Percentiles rank a stretch among this genome's conserved stretches.
phyloP scores from a whole-genome alignment of 1,140 invertebrate genomes.

The Globodera rostochiensis region DNA sequence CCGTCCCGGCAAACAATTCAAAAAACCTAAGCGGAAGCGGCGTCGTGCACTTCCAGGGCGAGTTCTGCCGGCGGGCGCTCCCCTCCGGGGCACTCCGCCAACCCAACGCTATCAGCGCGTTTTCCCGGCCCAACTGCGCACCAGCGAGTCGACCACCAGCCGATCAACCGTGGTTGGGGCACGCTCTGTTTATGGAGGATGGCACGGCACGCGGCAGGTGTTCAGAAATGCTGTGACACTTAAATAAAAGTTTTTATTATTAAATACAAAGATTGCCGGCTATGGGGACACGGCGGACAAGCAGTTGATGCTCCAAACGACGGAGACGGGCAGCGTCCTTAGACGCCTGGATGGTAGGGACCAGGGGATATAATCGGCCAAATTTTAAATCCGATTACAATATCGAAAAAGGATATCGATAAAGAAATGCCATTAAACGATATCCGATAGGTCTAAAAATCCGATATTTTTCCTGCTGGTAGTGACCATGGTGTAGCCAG shows the following conservation, averaged over 20 bases:
- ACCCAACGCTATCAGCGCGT: conserved; percentile 24
- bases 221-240: too few relatives aligned
- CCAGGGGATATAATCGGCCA: not conserved
- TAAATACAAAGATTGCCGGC: too few relatives aligned
- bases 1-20: conserved; percentile 72
- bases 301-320: conserved; percentile 14
- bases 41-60: not conserved
- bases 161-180: conserved; percentile 24
- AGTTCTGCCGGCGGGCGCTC: not conserved
- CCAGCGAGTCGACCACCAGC: conserved; percentile 31
- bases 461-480: too few relatives aligned
- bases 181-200: not conserved
- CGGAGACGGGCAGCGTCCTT: conserved; percentile 1
- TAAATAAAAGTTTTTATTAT: too few relatives aligned
- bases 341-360: not conserved
- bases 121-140: conserved; percentile 17
- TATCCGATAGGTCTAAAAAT: too few relatives aligned
- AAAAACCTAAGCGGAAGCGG: conserved; percentile 35
- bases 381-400: not conserved
- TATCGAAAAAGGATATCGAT: too few relatives aligned
- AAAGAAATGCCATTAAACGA: too few relatives aligned
- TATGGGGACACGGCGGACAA: conserved; percentile 15
- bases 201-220: not conserved
- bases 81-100: not conserved
- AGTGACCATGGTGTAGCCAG: too few relatives aligned